phyloP scores from a whole-genome alignment of 2,888 invertebrate species.

The Aphidoletes aphidimyza region DNA sequence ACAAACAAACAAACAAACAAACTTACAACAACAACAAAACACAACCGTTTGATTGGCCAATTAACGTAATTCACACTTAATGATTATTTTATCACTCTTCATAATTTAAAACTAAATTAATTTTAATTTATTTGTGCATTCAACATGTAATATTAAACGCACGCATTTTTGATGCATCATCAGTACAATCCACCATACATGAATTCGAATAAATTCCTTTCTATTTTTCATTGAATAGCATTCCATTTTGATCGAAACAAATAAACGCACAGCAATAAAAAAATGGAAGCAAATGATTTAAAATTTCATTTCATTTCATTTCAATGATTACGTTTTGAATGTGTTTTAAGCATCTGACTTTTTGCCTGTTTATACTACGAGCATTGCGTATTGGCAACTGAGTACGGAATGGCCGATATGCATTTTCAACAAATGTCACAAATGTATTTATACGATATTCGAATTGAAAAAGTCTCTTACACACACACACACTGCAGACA shows the following conservation, averaged over 20 bases:
- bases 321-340: background rate
- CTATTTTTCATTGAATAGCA: constrained; percentile 25
- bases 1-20: background rate
- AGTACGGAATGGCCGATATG: background rate
- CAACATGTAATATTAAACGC: constrained; percentile 14
- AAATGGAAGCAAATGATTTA: constrained; percentile 14
- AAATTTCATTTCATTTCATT: constrained; percentile 50
- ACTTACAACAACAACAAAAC: background rate
- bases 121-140: constrained; percentile 50
- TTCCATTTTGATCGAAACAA: background rate
- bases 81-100: constrained; percentile 36
- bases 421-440: constrained; percentile 10
- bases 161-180: constrained; percentile 30
- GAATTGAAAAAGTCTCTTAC: background rate
- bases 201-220: background rate
- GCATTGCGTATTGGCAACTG: background rate
- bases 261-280: background rate
- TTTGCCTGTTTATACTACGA: background rate
- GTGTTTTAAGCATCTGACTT: background rate
- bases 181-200: background rate
- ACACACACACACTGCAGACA: background rate
- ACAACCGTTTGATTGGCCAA: background rate
- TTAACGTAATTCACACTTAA: constrained; percentile 24
- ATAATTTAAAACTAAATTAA: constrained; percentile 54
- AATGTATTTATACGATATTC: too few relatives aligned